Conservation (phyloP, 2,888 invertebrate genomes). For the Abscondita cerata region DNA sequence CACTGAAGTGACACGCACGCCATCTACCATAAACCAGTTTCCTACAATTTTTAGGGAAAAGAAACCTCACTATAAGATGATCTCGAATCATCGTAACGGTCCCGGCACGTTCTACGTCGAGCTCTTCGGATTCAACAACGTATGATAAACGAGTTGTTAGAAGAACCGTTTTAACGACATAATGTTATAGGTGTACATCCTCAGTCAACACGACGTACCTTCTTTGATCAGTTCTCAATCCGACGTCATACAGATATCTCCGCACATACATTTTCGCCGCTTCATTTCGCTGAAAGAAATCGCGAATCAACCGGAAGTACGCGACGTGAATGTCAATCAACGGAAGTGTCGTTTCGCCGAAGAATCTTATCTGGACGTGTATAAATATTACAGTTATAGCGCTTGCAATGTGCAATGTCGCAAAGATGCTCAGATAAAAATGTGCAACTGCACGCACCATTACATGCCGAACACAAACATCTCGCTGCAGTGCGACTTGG, state of each 20-base stretch:
- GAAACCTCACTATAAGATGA: slow-evolving; percentile 63
- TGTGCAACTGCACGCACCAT: slow-evolving; percentile 74
- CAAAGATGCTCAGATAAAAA: slow-evolving; percentile 66
- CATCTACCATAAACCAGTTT: no score
- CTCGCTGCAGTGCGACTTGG: slow-evolving; percentile 66
- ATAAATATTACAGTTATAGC: slow-evolving; percentile 74
- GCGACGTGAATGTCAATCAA: slow-evolving; percentile 67
- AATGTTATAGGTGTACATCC: slow-evolving; percentile 65
- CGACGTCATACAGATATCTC: slow-evolving; percentile 65
- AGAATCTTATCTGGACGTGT: slow-evolving; percentile 69
- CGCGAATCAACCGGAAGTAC: slow-evolving; percentile 71
- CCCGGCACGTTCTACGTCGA: slow-evolving; percentile 67
- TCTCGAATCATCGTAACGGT: slow-evolving; percentile 69
- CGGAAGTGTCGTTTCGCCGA: slow-evolving; percentile 74
- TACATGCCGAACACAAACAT: slow-evolving; percentile 70
- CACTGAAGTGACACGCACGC: no score
- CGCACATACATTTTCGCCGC: slow-evolving; percentile 62
- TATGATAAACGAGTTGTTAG: no score
- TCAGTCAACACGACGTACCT: slow-evolving; percentile 74
- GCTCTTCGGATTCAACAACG: slow-evolving; percentile 61
- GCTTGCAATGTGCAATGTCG: slow-evolving; percentile 76
- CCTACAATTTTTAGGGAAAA: slow-evolving; percentile 58
- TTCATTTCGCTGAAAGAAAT: slow-evolving; percentile 62
- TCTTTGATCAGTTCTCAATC: slow-evolving; percentile 70
- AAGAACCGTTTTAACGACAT: no score